phyloP scores from a whole-genome alignment of 2,797 vertebrate species.

The Alectoris magna region DNA sequence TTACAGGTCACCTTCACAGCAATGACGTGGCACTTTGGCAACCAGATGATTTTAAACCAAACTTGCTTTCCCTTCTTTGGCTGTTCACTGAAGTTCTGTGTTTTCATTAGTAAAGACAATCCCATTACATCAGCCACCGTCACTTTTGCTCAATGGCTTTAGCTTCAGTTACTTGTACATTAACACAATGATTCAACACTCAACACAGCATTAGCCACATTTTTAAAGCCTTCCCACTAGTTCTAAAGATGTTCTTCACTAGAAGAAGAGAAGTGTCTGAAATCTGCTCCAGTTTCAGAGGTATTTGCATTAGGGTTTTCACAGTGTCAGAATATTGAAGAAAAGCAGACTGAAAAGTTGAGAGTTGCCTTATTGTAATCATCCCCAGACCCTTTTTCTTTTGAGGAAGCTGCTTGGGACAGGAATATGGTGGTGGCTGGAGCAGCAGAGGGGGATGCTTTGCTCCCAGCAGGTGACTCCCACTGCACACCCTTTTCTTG shows the following conservation, averaged over 20 bases:
- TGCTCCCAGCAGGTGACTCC: background rate
- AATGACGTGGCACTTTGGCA: background rate
- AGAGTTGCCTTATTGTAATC: background rate
- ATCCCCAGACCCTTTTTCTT: background rate
- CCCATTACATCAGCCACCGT: background rate
- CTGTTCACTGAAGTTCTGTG: background rate
- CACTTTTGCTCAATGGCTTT: background rate
- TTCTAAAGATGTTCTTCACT: background rate
- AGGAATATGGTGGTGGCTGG: background rate
- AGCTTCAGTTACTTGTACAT: background rate
- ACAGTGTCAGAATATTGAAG: background rate
- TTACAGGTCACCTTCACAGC: background rate
- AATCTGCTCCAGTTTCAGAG: background rate
- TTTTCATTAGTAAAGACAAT: background rate
- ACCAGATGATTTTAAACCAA: background rate
- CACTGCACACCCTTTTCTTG: background rate
- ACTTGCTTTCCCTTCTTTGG: background rate
- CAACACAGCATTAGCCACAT: background rate
- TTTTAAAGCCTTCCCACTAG: background rate
- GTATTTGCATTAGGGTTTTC: background rate
- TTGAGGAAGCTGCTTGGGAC: background rate
- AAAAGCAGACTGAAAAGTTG: background rate
- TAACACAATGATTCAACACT: background rate
- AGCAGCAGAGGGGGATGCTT: background rate
- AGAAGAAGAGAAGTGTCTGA: background rate